These are phyloP conservation scores for Pasiphila rectangulata DNA, from an alignment of 2,888 invertebrate genomes.

Conservation along the genomic window DNA sequence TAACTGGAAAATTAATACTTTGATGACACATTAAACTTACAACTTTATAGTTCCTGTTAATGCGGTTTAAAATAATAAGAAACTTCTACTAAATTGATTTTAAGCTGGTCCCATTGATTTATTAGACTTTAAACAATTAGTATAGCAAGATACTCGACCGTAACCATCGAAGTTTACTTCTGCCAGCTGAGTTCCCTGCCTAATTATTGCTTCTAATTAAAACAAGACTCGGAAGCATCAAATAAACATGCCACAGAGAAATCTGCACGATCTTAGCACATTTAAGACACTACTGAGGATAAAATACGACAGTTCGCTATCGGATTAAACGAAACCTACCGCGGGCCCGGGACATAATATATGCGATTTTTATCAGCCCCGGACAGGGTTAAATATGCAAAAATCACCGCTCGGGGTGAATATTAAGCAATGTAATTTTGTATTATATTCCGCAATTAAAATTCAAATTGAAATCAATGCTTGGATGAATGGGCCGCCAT, in stretches of 20 bases:
- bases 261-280: slow-evolving; percentile 46
- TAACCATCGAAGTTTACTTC: slow-evolving; percentile 8
- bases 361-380: slow-evolving; percentile 71
- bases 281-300: slow-evolving; percentile 49
- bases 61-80: too few relatives aligned
- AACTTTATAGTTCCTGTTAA: too few relatives aligned
- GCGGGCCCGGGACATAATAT: slow-evolving; percentile 57
- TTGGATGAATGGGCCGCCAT: slow-evolving; percentile 52
- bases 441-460: slow-evolving; percentile 81
- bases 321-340: slow-evolving; percentile 68
- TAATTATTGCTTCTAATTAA: slow-evolving; percentile 31
- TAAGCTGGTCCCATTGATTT: too few relatives aligned
- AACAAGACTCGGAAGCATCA: slow-evolving; percentile 40
- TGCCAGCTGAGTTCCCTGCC: slow-evolving; percentile 1
- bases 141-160: too few relatives aligned
- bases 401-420: slow-evolving; percentile 76
- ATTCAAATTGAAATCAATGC: slow-evolving; percentile 82
- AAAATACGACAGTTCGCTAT: slow-evolving; percentile 65
- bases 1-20: slow-evolving; percentile 33
- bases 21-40: background rate
- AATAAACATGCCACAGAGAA: slow-evolving; percentile 41
- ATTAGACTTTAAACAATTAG: too few relatives aligned
- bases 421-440: slow-evolving; percentile 79
- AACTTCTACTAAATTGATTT: too few relatives aligned
- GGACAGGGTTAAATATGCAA: slow-evolving; percentile 75